phyloP scores from a whole-genome alignment of 2,797 vertebrate genomes.

The Austrolebias charrua region DNA sequence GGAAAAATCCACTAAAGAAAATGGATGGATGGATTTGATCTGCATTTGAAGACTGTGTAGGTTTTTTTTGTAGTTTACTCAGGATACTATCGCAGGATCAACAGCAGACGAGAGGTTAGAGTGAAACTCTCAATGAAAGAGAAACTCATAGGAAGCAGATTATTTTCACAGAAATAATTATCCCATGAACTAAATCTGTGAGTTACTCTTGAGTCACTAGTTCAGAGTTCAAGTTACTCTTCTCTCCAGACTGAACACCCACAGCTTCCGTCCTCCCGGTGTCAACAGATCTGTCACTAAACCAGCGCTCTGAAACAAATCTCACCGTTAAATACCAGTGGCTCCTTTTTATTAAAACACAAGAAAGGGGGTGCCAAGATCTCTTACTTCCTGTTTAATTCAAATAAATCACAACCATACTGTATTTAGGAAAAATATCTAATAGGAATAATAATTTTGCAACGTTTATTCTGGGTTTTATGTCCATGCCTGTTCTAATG shows the following conservation, averaged over 20 bases:
- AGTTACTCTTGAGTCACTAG: slow-evolving; percentile 12
- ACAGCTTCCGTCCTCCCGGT: slow-evolving; percentile 2
- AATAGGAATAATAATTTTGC: no score
- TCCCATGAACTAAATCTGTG: background rate
- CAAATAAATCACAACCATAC: no score
- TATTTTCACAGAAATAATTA: slow-evolving; percentile 15
- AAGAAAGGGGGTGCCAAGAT: background rate
- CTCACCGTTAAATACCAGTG: background rate
- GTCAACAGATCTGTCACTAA: background rate
- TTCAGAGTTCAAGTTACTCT: slow-evolving; percentile 16
- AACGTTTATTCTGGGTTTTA: slow-evolving; percentile 8
- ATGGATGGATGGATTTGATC: no score
- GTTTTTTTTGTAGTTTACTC: no score
- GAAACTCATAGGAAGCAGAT: slow-evolving; percentile 6
- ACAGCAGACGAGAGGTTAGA: background rate
- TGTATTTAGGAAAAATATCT: no score
- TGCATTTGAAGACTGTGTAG: no score
- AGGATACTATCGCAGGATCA: slow-evolving; percentile 1
- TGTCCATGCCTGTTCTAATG: slow-evolving; percentile 40
- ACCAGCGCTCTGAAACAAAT: background rate
- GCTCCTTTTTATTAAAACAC: background rate
- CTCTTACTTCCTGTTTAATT: no score
- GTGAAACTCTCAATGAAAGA: background rate
- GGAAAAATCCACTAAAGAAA: no score
- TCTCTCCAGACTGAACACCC: slow-evolving; percentile 5